A percentile compares a stretch with the other conserved stretches of the same genome.
phyloP scores from a whole-genome alignment of 2,888 invertebrate species.

The Drosophila phalerata region DNA sequence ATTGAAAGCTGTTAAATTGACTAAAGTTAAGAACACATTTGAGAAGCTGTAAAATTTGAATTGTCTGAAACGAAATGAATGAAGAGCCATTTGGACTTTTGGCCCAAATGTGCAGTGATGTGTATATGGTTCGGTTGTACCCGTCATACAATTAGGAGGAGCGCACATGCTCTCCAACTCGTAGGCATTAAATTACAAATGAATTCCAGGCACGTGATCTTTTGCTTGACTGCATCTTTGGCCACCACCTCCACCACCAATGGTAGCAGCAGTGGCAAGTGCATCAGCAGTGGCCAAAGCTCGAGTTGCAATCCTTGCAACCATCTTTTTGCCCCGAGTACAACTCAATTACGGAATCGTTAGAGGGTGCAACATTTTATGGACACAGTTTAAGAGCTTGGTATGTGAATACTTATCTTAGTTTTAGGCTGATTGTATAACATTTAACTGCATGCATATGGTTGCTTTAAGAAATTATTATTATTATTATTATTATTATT shows the following conservation, averaged over 20 bases:
- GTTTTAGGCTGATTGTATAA: constrained; percentile 38
- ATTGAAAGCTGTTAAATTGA: constrained; percentile 39
- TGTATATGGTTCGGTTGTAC: constrained; percentile 34
- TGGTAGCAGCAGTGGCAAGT: not conserved
- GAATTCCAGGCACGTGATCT: constrained; percentile 70
- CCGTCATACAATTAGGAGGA: constrained; percentile 54
- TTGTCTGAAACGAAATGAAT: constrained; percentile 35
- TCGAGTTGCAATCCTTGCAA: constrained; percentile 9
- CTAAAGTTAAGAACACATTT: constrained; percentile 36
- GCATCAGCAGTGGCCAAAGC: constrained; percentile 13
- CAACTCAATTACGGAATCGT: constrained; percentile 40
- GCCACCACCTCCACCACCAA: constrained; percentile 14
- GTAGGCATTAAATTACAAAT: constrained; percentile 70
- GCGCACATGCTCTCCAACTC: constrained; percentile 32
- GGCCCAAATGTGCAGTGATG: constrained; percentile 56
- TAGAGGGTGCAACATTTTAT: constrained; percentile 41
- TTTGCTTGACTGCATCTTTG: constrained; percentile 61
- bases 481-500: constrained; percentile 16
- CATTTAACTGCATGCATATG: constrained; percentile 23
- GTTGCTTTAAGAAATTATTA: constrained; percentile 5
- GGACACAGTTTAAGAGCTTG: constrained; percentile 21
- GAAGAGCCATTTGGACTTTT: constrained; percentile 45
- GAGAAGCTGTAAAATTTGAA: constrained; percentile 37
- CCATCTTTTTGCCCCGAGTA: constrained; percentile 8
- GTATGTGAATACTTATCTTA: constrained; percentile 11